Evolutionary conservation across 2,888 invertebrate species (phyloP).

Genomic region (Rhorus exstirpatorius): DNA sequence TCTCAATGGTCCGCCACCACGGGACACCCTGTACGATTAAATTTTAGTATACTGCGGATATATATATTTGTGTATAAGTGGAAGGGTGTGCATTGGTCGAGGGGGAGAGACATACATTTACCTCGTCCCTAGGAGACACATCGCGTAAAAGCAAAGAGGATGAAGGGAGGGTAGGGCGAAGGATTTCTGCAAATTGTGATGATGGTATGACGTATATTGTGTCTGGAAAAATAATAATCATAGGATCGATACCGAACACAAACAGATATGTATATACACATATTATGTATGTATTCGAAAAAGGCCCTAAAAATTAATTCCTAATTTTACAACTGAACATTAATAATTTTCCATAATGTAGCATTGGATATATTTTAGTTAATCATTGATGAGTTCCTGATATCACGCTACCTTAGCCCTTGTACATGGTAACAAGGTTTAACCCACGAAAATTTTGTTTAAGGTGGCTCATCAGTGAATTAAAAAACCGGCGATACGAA

Average conservation of each 20-base stretch:
- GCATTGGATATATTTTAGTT: neutral
- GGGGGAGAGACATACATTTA: conserved; percentile 46
- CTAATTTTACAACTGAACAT: neutral
- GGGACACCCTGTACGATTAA: conserved; percentile 66
- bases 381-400: neutral
- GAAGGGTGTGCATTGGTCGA: conserved; percentile 57
- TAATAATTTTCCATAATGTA: neutral
- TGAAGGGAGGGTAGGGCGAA: conserved; percentile 38
- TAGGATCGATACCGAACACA: neutral
- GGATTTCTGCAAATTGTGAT: conserved; percentile 55
- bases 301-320: neutral
- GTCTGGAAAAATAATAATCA: conserved; percentile 34
- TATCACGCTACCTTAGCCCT: conserved; percentile 7
- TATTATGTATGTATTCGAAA: neutral
- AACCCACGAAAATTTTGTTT: too few species aligned
- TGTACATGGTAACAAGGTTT: neutral
- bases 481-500: too few species aligned
- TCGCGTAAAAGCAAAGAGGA: conserved; percentile 53
- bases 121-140: conserved; percentile 50
- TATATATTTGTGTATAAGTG: conserved; percentile 18
- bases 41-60: conserved; percentile 26
- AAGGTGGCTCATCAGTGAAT: too few species aligned
- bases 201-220: conserved; percentile 43
- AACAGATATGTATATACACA: neutral
- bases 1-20: conserved; percentile 64